A percentile compares a stretch with the other conserved stretches of the same genome.
Conservation (phyloP, 1,140 invertebrate species). For the Andricus grossulariae region DNA sequence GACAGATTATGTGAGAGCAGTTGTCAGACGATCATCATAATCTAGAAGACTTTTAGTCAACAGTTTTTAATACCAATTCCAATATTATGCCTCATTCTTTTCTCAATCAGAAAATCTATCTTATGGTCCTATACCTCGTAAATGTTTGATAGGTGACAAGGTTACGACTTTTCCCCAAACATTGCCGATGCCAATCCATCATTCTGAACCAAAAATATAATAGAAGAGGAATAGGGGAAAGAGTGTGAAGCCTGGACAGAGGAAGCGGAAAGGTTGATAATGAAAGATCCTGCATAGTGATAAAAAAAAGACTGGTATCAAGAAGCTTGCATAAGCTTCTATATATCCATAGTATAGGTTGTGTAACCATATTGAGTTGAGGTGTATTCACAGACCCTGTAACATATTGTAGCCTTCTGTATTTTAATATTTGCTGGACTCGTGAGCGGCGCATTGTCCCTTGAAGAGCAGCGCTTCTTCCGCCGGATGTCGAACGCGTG, state of each 20-base stretch:
- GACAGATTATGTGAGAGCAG: too few relatives aligned
- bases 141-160: too few relatives aligned
- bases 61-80: too few relatives aligned
- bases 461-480: constrained; percentile 49
- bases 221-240: too few relatives aligned
- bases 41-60: too few relatives aligned
- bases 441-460: constrained; percentile 42
- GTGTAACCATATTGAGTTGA: background rate
- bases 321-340: constrained; percentile 11
- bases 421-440: constrained; percentile 17
- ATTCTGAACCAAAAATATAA: too few relatives aligned
- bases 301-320: constrained; percentile 27
- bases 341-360: constrained; percentile 1
- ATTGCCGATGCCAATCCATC: too few relatives aligned
- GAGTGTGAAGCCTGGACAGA: background rate
- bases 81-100: too few relatives aligned
- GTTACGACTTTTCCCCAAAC: too few relatives aligned
- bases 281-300: constrained; percentile 14
- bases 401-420: constrained; percentile 1
- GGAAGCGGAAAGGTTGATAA: background rate
- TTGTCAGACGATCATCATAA: too few relatives aligned
- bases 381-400: background rate
- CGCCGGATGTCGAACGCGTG: constrained; percentile 37
- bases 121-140: too few relatives aligned
- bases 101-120: too few relatives aligned